These are phyloP conservation scores for Drosophila fulvimacula DNA, from an alignment of 2,888 invertebrate species.

Conservation along the genomic window DNA sequence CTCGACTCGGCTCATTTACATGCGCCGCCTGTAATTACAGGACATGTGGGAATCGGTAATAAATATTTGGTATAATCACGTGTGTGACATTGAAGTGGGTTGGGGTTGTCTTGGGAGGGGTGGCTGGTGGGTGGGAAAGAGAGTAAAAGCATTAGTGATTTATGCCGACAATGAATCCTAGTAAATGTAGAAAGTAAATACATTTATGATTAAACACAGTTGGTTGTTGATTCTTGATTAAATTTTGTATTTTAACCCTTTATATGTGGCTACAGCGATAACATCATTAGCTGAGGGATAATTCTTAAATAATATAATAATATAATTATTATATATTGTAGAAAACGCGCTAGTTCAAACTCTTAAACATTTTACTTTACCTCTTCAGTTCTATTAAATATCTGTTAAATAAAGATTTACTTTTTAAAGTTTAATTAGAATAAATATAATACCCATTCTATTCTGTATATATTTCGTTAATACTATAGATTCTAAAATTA, in stretches of 20 bases:
- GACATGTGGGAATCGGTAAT: conserved; percentile 54
- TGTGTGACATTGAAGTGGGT: conserved; percentile 21
- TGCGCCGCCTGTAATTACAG: conserved; percentile 50
- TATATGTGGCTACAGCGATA: not conserved
- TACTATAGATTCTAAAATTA: too few species aligned
- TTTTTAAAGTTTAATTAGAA: too few species aligned
- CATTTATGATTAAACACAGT: conserved; percentile 25
- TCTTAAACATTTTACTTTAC: too few species aligned
- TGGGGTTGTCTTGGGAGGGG: not conserved
- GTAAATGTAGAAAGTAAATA: conserved; percentile 3
- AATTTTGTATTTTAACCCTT: not conserved
- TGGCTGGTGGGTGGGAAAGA: not conserved
- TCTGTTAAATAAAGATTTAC: too few species aligned
- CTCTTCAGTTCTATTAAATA: too few species aligned
- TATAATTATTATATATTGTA: too few species aligned
- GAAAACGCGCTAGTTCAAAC: too few species aligned
- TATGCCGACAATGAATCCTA: conserved; percentile 4
- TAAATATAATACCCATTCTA: too few species aligned
- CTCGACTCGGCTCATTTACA: conserved; percentile 51
- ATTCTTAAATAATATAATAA: not conserved
- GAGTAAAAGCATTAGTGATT: conserved; percentile 29
- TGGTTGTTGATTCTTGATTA: not conserved
- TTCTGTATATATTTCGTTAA: too few species aligned
- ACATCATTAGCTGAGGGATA: not conserved
- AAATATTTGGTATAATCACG: conserved; percentile 59